A percentile compares a stretch with the other conserved stretches of the same genome.
phyloP scores from a whole-genome alignment of 2,113 vertebrate species.

The Spheniscus mendiculus region DNA sequence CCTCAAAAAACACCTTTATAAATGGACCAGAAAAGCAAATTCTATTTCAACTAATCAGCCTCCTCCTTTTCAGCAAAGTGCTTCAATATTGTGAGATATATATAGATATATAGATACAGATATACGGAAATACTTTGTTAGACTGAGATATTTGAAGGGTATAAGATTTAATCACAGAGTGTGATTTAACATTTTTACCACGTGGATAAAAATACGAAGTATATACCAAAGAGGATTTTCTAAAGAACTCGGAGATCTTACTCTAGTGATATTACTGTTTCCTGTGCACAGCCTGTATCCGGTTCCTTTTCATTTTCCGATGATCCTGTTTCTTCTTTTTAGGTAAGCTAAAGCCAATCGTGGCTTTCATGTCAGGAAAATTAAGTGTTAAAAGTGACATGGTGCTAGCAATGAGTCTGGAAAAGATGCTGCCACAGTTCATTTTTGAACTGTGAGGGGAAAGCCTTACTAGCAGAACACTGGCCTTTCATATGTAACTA shows the following conservation, averaged over 20 bases:
- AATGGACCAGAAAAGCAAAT: background rate
- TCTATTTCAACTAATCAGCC: background rate
- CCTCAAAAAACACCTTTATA: background rate
- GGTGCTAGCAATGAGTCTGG: conserved; percentile 80
- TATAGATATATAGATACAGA: background rate
- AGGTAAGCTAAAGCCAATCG: conserved; percentile 84
- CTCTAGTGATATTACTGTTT: background rate
- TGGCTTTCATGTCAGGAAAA: conserved; percentile 85
- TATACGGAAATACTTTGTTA: background rate
- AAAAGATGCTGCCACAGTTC: conserved; percentile 82
- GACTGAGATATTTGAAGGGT: background rate
- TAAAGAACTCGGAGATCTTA: background rate
- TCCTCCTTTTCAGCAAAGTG: background rate
- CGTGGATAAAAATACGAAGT: fast-evolving
- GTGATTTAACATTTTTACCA: background rate
- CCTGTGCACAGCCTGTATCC: background rate
- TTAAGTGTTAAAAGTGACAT: conserved; percentile 83
- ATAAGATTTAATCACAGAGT: background rate
- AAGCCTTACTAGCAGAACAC: background rate
- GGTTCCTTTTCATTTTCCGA: background rate
- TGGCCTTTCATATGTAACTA: background rate
- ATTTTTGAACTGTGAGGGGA: conserved; percentile 68
- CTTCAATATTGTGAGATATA: background rate
- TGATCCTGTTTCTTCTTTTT: background rate
- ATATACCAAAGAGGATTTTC: background rate